These are phyloP conservation scores for Parnassius mnemosyne DNA, from an alignment of 2,888 invertebrate species.

Conservation along the genomic window DNA sequence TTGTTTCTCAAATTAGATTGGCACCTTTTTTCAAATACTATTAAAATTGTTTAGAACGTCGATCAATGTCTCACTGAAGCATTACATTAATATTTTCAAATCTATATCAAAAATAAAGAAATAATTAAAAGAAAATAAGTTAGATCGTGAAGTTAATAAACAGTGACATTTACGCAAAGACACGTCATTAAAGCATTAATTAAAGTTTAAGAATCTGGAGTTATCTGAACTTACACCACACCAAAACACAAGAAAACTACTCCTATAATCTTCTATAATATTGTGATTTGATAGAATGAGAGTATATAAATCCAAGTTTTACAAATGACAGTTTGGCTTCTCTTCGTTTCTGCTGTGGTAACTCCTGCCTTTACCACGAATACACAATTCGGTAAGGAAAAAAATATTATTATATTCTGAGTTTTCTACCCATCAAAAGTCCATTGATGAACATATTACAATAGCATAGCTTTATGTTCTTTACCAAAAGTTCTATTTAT, in stretches of 20 bases:
- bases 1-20: slow-evolving; percentile 14
- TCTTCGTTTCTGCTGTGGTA: slow-evolving; percentile 25
- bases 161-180: slow-evolving; percentile 18
- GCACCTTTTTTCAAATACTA: slow-evolving; percentile 10
- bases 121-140: slow-evolving; percentile 2
- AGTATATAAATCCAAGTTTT: slow-evolving; percentile 11
- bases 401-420: slow-evolving; percentile 1
- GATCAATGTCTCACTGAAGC: not conserved
- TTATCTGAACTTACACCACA: not conserved
- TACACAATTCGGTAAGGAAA: slow-evolving; percentile 33
- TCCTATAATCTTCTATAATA: not conserved
- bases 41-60: slow-evolving; percentile 8
- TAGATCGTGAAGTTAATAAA: not conserved
- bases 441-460: no score
- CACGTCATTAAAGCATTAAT: slow-evolving; percentile 4
- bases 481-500: no score
- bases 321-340: slow-evolving; percentile 28
- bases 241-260: not conserved
- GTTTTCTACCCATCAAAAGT: no score
- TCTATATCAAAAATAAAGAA: slow-evolving; percentile 3
- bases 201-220: not conserved
- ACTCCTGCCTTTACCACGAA: slow-evolving; percentile 24
- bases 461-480: no score
- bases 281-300: slow-evolving; percentile 15
- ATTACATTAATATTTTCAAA: slow-evolving; percentile 1